Evolutionary conservation across 1,140 invertebrate species (phyloP).

Genomic region (Condylostylus longicornis): DNA sequence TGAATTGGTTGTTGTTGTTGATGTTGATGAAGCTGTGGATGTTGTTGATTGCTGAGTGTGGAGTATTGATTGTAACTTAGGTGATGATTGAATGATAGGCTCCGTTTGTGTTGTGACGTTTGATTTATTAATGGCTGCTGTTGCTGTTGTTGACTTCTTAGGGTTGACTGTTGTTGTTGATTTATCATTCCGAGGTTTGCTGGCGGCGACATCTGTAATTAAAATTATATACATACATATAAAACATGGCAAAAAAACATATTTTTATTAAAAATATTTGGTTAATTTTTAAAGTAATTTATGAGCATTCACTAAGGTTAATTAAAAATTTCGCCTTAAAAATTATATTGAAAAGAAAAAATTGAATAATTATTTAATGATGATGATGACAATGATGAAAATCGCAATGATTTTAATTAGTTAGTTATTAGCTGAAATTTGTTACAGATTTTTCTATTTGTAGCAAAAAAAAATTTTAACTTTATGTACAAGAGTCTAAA

Average conservation of each 20-base stretch:
- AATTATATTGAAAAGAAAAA: too few species aligned
- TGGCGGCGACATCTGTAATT: constrained; percentile 38
- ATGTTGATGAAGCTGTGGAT: constrained; percentile 38
- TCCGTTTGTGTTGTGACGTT: constrained; percentile 41
- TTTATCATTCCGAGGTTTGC: constrained; percentile 22
- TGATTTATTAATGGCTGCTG: constrained; percentile 12
- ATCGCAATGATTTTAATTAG: too few species aligned
- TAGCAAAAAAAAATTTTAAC: background rate
- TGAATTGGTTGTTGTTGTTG: constrained; percentile 32
- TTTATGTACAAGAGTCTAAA: background rate
- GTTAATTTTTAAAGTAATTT: background rate
- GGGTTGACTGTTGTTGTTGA: constrained; percentile 14
- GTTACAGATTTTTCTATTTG: background rate
- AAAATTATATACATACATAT: constrained; percentile 9
- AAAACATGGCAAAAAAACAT: background rate
- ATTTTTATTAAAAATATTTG: background rate
- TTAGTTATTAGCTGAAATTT: background rate
- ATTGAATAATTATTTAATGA: too few species aligned
- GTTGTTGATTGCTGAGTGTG: constrained; percentile 37
- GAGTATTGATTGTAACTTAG: constrained; percentile 44
- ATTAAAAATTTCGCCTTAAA: too few species aligned
- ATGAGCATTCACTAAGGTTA: too few species aligned
- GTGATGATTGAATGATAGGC: constrained; percentile 48
- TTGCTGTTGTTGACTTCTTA: constrained; percentile 8
- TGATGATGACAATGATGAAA: too few species aligned